Base-by-base conservation (phyloP, 1,140 invertebrate genomes). In the Drosophila elegans region DNA sequence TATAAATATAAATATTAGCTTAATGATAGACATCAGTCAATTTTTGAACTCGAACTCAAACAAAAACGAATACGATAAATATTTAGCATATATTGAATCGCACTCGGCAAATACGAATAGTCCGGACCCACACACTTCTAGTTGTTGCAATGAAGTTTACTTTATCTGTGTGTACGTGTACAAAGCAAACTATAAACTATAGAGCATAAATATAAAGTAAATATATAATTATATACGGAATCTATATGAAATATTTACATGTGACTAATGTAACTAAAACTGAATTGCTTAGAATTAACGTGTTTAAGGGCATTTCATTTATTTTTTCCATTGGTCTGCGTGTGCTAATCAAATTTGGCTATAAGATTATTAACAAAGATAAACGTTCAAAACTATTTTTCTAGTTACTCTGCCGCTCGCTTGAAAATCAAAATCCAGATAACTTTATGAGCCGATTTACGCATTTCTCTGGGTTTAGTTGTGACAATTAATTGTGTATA, bases 121-220 rank as follows among this genome's bases (percentile, higher is more conserved):
- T 71, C 64, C 57, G 54, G 62, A 64, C 56, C 64, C 66, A 68
- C 62, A 83, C 56, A 55, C 60, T 62, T 64, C 75, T 76, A 68
- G 66, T 82, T 72, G 64, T 74, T 81, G 64, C 80, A 63, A 80
- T 79, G 41, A 57, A 82, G 73, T 49, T 83, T 69, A 79, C 75
- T 82, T 85, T 85, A 75, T 82, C 57, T 82, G 78, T 82, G 78
- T 85, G 61, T 88, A 66, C 62, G 78, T 84, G 77, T 78, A 88
- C 71, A 78, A 71, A 86, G 61, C 60, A 61, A 61, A 52, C 46
- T 53, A 78, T 48, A 67, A 16, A 78, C 54, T 61, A 44, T 80
- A 80, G 53, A 49, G 34, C 44, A 69, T 38, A 66, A 29, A 62
- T 16, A 42, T 59, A 29, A 69, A 49, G n/a, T 41, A 57, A 56